Evolutionary conservation across 2,888 invertebrate genomes (phyloP).

Genomic region (Zelleria hepariella): DNA sequence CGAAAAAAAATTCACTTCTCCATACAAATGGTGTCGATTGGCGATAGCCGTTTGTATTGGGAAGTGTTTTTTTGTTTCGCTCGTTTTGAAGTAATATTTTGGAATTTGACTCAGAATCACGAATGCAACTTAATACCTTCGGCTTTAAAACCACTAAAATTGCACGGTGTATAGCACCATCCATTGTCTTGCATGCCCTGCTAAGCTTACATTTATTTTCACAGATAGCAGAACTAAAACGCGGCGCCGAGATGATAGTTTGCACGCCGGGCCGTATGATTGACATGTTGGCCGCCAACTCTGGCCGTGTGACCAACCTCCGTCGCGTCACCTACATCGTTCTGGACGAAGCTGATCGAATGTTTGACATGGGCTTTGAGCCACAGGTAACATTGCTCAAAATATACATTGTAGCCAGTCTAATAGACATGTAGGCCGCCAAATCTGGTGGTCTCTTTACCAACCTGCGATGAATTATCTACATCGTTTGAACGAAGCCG

Average conservation of each 20-base stretch:
- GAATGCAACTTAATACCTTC: too few species aligned
- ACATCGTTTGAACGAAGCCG: slow-evolving; percentile 99
- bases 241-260: slow-evolving; percentile 98
- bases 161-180: too few species aligned
- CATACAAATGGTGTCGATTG: too few species aligned
- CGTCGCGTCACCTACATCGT: slow-evolving; percentile 98
- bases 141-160: too few species aligned
- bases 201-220: background rate
- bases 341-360: slow-evolving; percentile 98
- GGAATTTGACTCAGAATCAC: too few species aligned
- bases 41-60: too few species aligned
- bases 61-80: too few species aligned
- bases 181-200: too few species aligned
- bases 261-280: slow-evolving; percentile 99
- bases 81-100: too few species aligned
- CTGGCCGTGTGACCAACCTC: slow-evolving; percentile 96
- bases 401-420: slow-evolving; percentile 90
- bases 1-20: too few species aligned
- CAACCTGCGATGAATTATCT: slow-evolving; percentile 96
- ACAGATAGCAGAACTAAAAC: slow-evolving; percentile 93
- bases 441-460: slow-evolving; percentile 98
- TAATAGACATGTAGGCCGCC: slow-evolving; percentile 99
- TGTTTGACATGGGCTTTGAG: slow-evolving; percentile 99
- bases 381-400: slow-evolving; percentile 79
- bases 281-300: slow-evolving; percentile 99